phyloP scores from a whole-genome alignment of 2,888 invertebrate genomes.

The Ochlodes sylvanus region DNA sequence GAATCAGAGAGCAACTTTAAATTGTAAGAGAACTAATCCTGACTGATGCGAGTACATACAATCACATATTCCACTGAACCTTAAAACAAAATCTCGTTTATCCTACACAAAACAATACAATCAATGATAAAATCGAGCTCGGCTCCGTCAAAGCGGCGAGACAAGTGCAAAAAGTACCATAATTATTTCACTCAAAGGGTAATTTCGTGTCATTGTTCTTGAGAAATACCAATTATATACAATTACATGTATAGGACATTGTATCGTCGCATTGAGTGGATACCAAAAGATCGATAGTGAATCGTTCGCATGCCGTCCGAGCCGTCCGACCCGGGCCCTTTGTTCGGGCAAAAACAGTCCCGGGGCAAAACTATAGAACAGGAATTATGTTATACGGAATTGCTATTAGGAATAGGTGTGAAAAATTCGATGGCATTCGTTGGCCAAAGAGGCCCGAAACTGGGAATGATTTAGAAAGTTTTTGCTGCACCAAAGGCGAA shows the following conservation, averaged over 20 bases:
- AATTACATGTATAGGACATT: slow-evolving; percentile 83
- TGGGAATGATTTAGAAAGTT: slow-evolving; percentile 14
- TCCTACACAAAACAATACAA: slow-evolving; percentile 49
- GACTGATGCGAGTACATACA: too few relatives aligned
- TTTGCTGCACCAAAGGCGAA: not conserved
- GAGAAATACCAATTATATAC: slow-evolving; percentile 84
- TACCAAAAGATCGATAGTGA: slow-evolving; percentile 75
- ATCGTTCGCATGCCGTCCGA: slow-evolving; percentile 66
- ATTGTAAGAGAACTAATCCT: too few relatives aligned
- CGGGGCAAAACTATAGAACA: slow-evolving; percentile 54
- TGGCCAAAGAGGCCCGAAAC: slow-evolving; percentile 10
- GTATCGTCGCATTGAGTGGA: slow-evolving; percentile 63
- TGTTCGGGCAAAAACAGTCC: slow-evolving; percentile 66
- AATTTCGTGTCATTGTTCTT: slow-evolving; percentile 83
- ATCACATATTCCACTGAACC: slow-evolving; percentile 6
- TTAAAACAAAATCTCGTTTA: slow-evolving; percentile 26
- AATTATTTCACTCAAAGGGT: slow-evolving; percentile 81
- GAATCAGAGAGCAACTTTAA: too few relatives aligned
- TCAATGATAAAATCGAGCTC: slow-evolving; percentile 60
- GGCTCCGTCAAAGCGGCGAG: slow-evolving; percentile 72
- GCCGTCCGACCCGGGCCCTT: slow-evolving; percentile 40
- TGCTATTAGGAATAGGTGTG: slow-evolving; percentile 63
- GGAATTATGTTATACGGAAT: slow-evolving; percentile 55
- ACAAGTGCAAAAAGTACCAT: slow-evolving; percentile 67
- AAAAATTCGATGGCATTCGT: slow-evolving; percentile 54